Percentiles rank a stretch among this genome's conserved stretches.
Conservation (phyloP, 2,113 vertebrate genomes). For the Sorex fumeus region DNA sequence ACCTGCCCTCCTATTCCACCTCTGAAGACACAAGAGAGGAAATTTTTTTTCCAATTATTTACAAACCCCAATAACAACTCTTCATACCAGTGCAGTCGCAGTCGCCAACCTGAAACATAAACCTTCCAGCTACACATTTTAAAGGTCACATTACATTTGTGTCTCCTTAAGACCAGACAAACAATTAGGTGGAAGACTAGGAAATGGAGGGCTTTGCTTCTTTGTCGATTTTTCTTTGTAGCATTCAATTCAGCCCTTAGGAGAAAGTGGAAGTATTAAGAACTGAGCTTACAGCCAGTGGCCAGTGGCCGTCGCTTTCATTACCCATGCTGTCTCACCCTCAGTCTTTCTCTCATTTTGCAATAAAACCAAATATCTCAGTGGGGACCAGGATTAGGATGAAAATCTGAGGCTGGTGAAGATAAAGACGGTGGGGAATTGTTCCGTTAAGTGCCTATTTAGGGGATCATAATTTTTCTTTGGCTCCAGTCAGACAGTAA, state of each 20-base stretch:
- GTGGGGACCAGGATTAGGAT: not conserved
- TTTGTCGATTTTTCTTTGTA: slow-evolving; percentile 64
- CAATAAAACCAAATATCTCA: slow-evolving; percentile 50
- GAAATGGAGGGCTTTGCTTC: slow-evolving; percentile 65
- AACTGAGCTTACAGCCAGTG: slow-evolving; percentile 53
- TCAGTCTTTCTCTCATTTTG: slow-evolving; percentile 63
- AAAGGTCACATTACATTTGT: slow-evolving; percentile 76
- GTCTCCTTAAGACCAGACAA: slow-evolving; percentile 65
- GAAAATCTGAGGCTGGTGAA: not conserved
- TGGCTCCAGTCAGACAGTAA: not conserved
- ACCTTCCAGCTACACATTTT: slow-evolving; percentile 57
- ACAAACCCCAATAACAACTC: not conserved
- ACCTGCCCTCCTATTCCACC: not conserved
- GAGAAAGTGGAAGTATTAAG: slow-evolving; percentile 69
- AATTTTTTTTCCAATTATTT: not conserved
- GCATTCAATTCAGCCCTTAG: slow-evolving; percentile 49
- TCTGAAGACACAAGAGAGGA: accelerated
- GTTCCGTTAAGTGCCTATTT: slow-evolving; percentile 11
- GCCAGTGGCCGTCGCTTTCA: slow-evolving; percentile 21
- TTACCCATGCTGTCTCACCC: slow-evolving; percentile 53
- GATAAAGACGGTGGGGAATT: slow-evolving; percentile 34
- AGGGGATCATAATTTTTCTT: not conserved
- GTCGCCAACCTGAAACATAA: slow-evolving; percentile 44
- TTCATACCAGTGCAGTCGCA: not conserved
- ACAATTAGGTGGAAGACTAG: slow-evolving; percentile 58